A percentile compares a stretch with the other conserved stretches of the same genome.
These are phyloP conservation scores for Cataglyphis hispanica DNA, from an alignment of 1,140 invertebrate genomes.

Conservation along the genomic window DNA sequence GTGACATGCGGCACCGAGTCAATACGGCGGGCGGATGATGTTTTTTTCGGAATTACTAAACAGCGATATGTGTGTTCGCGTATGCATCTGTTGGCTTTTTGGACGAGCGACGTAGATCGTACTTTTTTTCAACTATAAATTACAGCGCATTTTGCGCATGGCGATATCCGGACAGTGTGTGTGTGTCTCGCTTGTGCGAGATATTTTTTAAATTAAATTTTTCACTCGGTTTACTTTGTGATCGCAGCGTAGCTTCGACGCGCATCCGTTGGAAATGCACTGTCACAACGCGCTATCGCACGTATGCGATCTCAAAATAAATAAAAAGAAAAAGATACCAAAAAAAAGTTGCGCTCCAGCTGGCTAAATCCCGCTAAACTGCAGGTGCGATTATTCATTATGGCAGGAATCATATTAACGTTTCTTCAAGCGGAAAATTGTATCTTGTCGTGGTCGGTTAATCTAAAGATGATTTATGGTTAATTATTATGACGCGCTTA, in stretches of 20 bases:
- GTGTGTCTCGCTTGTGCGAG: slow-evolving; percentile 16
- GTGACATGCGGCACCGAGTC: neutral
- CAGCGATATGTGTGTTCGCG: neutral
- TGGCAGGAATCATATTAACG: neutral
- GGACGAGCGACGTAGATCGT: slow-evolving; percentile 38
- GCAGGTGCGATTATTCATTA: slow-evolving; percentile 38
- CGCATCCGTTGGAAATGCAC: slow-evolving; percentile 24
- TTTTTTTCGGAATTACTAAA: slow-evolving; percentile 61
- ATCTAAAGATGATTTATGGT: neutral
- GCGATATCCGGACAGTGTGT: slow-evolving; percentile 29
- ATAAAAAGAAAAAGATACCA: neutral
- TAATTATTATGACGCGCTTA: neutral
- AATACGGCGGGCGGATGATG: neutral
- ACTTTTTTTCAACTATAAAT: slow-evolving; percentile 59
- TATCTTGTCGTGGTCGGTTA: neutral
- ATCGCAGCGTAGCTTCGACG: slow-evolving; percentile 48
- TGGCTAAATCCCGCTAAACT: neutral
- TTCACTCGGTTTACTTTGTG: slow-evolving; percentile 47
- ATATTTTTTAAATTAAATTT: slow-evolving; percentile 64
- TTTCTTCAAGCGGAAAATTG: neutral
- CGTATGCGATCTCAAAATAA: slow-evolving; percentile 19
- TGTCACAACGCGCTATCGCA: slow-evolving; percentile 42
- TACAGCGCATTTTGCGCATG: slow-evolving; percentile 45
- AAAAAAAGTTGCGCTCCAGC: neutral
- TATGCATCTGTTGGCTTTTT: slow-evolving; percentile 42